Base-by-base conservation (phyloP, 2,797 vertebrate genomes). In the Gouania willdenowi region DNA sequence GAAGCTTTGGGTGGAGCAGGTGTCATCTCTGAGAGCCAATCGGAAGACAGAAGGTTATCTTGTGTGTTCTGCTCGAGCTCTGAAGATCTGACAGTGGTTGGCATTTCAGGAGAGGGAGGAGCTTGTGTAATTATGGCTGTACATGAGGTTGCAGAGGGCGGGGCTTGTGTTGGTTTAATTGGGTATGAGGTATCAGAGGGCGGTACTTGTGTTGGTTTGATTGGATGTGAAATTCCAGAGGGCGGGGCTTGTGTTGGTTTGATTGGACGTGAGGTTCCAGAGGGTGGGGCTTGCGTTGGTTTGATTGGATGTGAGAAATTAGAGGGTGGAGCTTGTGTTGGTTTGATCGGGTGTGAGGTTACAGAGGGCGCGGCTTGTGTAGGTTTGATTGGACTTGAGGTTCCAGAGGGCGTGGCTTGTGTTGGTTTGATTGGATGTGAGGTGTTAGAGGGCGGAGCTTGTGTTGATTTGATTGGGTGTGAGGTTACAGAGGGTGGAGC, bases 11-110 rank as follows among this genome's bases (percentile, higher is more conserved):
- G 43, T 77, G 3, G 74, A 56, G 14, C 48, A 27, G 11, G 41
- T 57, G 27, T 28, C 15, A 5, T 35, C 23, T 0, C 58, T 45
- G 36, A 57, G 30, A 5, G 31, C 62, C 5, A 7, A 29, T n/a
- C 28, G 5, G 25, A 70, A 64, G 60, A 11, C 64, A 73, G 23
- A 75, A 66, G 10, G 68, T 27, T 69, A 61, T 24, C 75, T 77
- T 26, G 56, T 43, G 12, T 51, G 51, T 23, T 28, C 24, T 5
- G 56, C 8, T 37, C 29, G 32, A 12, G 27, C 32, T 46, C 23
- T 6, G 53, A 47, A 13, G 66, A 45, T 6, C 47, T 70, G 50
- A 41, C 31, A 12, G 41, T 60, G 28, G 65, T 53, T 2, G 60
- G 36, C 6, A 18, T 16, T 43, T 55, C 23, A 1, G 22, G 11